Conservation (phyloP, 2,797 vertebrate species). For the Poeciliopsis turneri region DNA sequence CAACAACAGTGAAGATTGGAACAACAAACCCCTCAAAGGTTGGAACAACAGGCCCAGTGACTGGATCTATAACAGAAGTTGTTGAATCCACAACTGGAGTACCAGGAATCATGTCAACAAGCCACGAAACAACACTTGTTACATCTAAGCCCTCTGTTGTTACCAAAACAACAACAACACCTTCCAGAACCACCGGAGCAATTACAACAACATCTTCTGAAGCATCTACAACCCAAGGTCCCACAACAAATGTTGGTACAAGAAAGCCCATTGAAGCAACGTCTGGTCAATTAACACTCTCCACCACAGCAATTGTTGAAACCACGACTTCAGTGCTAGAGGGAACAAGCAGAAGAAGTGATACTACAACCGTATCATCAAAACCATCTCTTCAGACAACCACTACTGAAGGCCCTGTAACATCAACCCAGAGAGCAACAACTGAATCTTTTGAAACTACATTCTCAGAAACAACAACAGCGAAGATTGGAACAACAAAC, state of each 20-base stretch:
- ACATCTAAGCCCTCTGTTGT: background rate
- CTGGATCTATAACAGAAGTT: conserved; percentile 2
- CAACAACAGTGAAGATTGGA: background rate
- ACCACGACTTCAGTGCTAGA: background rate
- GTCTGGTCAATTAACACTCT: background rate
- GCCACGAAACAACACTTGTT: background rate
- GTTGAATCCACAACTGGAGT: background rate
- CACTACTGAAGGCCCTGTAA: background rate
- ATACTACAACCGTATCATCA: background rate
- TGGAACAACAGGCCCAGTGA: background rate
- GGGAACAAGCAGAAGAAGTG: background rate
- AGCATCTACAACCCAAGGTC: background rate
- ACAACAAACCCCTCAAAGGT: background rate
- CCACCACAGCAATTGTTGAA: background rate
- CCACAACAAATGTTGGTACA: background rate
- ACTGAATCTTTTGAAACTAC: background rate
- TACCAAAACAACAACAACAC: background rate
- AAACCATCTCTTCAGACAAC: background rate
- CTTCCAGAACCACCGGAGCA: background rate
- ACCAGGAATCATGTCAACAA: background rate
- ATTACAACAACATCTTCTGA: accelerated
- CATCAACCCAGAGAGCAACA: background rate
- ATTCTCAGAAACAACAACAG: background rate
- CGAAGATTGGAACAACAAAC: background rate
- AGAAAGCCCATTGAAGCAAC: background rate